These are phyloP conservation scores for Australoheros facetus DNA, from an alignment of 2,797 vertebrate species.

Conservation along the genomic window DNA sequence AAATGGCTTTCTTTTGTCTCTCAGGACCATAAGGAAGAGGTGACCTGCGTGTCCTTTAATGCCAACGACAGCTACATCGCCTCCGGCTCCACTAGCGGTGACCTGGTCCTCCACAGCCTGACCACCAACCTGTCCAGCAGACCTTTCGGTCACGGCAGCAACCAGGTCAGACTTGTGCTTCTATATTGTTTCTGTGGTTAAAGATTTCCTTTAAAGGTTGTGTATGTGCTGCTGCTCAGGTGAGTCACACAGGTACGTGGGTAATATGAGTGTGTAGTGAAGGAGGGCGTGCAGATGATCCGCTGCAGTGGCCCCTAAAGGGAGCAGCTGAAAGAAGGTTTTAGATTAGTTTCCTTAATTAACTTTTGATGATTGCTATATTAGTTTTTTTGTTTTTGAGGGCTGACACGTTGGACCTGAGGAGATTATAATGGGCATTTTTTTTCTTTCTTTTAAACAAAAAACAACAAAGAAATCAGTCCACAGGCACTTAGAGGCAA, in stretches of 20 bases:
- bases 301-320: neutral
- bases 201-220: neutral
- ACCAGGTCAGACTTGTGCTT: slow-evolving; percentile 79
- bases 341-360: neutral
- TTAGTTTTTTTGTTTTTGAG: no score
- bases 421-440: no score
- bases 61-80: slow-evolving; percentile 90
- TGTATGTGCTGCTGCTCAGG: neutral
- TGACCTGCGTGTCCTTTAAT: slow-evolving; percentile 92
- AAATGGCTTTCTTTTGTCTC: neutral
- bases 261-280: neutral
- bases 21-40: slow-evolving; percentile 94
- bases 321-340: neutral
- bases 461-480: neutral
- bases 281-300: neutral
- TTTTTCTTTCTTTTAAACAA: no score
- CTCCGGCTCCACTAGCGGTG: slow-evolving; percentile 94
- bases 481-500: neutral
- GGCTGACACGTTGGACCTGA: no score
- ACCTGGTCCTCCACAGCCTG: slow-evolving; percentile 92
- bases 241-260: neutral
- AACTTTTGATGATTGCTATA: neutral
- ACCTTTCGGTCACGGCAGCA: slow-evolving; percentile 90
- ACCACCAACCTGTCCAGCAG: slow-evolving; percentile 93
- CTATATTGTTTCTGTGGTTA: no score